phyloP scores from a whole-genome alignment of 2,113 vertebrate species.

The Hydropotes inermis region DNA sequence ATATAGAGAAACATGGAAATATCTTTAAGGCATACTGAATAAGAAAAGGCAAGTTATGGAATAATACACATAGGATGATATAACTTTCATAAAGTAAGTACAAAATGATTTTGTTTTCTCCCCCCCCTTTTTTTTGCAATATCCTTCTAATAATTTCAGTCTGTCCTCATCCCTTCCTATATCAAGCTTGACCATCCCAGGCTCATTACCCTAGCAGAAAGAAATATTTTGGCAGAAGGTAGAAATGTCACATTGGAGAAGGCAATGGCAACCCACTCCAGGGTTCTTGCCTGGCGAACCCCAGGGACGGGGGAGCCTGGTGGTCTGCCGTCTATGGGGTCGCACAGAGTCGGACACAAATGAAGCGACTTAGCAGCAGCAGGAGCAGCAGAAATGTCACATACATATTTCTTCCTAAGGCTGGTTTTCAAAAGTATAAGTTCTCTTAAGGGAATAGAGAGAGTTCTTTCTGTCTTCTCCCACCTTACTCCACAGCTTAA shows the following conservation, averaged over 20 bases:
- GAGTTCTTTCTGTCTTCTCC: not conserved
- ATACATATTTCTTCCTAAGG: not conserved
- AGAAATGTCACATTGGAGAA: not conserved
- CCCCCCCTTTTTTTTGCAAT: not conserved
- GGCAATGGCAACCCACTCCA: too few relatives aligned
- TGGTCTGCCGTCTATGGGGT: too few relatives aligned
- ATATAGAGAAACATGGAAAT: not conserved
- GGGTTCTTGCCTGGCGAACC: too few relatives aligned
- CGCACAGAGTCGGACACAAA: too few relatives aligned
- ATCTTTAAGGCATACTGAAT: not conserved
- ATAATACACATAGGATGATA: not conserved
- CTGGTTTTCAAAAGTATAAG: not conserved
- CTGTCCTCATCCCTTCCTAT: not conserved
- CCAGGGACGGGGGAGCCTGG: too few relatives aligned
- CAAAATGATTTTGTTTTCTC: not conserved
- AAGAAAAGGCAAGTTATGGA: not conserved
- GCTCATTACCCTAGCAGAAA: not conserved
- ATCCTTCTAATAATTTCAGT: not conserved
- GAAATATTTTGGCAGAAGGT: not conserved
- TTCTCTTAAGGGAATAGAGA: not conserved
- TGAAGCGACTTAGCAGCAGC: too few relatives aligned
- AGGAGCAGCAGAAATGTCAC: not conserved
- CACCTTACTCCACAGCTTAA: not conserved
- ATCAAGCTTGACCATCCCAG: not conserved
- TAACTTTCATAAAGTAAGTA: not conserved